Conservation (phyloP, 2,113 vertebrate species). For the Cyprinus carpio region DNA sequence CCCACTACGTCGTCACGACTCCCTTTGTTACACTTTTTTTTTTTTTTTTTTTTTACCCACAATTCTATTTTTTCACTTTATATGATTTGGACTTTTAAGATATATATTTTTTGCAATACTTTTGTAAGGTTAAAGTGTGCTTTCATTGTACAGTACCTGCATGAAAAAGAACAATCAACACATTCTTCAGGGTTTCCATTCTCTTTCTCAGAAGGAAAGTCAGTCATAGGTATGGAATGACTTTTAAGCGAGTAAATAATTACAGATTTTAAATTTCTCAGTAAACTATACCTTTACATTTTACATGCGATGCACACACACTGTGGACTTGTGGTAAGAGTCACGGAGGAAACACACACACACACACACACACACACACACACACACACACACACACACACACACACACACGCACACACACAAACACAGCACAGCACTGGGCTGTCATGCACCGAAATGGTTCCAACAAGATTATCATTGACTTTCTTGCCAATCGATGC, state of each 20-base stretch:
- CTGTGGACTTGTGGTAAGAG: constrained; percentile 17
- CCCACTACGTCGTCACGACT: no score
- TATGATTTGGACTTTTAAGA: background rate
- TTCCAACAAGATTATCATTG: constrained; percentile 68
- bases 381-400: background rate
- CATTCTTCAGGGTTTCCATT: background rate
- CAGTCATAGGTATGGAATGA: background rate
- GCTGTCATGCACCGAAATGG: constrained; percentile 52
- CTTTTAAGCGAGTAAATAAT: background rate
- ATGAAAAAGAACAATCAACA: background rate
- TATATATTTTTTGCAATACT: background rate
- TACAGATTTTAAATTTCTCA: background rate
- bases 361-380: background rate
- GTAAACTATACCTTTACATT: background rate
- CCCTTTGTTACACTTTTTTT: no score
- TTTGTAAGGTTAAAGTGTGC: background rate
- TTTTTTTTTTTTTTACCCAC: no score
- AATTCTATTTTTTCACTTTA: background rate
- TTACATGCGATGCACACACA: background rate
- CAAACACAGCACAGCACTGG: constrained; percentile 24
- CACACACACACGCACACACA: background rate
- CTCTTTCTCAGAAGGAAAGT: background rate
- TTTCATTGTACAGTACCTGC: background rate
- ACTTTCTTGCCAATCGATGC: constrained; percentile 65
- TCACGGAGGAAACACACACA: background rate